phyloP scores from a whole-genome alignment of 2,113 vertebrate species.

The Corapipo altera region DNA sequence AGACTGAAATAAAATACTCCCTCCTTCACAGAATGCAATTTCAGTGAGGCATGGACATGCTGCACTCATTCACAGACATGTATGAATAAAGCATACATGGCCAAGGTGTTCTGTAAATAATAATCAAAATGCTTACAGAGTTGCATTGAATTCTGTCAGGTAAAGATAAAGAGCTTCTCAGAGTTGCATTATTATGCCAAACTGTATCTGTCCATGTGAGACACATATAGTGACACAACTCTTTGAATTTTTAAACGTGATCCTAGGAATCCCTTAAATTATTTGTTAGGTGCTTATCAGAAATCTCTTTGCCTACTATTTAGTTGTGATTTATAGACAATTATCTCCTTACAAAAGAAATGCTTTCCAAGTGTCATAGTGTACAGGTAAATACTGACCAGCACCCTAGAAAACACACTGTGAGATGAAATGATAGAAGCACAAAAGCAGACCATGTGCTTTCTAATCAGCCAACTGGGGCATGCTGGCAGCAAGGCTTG shows the following conservation, averaged over 20 bases:
- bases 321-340: constrained; percentile 25
- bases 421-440: background rate
- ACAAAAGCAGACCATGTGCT: background rate
- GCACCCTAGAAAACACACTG: background rate
- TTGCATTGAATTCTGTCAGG: background rate
- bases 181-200: background rate
- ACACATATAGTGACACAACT: background rate
- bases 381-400: constrained; percentile 35
- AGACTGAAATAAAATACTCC: background rate
- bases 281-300: constrained; percentile 10
- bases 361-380: constrained; percentile 3
- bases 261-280: constrained; percentile 19
- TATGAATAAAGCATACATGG: background rate
- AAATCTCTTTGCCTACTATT: background rate
- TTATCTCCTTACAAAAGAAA: constrained; percentile 26
- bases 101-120: background rate
- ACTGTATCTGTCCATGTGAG: background rate
- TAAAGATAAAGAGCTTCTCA: background rate
- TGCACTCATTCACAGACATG: background rate
- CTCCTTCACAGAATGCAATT: background rate
- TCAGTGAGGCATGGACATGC: background rate
- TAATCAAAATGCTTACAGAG: background rate
- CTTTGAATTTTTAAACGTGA: constrained; percentile 3
- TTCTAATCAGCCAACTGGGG: constrained; percentile 3
- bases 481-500: background rate